Conservation (phyloP, 2,888 invertebrate genomes). For the Syrista parreyssii region DNA sequence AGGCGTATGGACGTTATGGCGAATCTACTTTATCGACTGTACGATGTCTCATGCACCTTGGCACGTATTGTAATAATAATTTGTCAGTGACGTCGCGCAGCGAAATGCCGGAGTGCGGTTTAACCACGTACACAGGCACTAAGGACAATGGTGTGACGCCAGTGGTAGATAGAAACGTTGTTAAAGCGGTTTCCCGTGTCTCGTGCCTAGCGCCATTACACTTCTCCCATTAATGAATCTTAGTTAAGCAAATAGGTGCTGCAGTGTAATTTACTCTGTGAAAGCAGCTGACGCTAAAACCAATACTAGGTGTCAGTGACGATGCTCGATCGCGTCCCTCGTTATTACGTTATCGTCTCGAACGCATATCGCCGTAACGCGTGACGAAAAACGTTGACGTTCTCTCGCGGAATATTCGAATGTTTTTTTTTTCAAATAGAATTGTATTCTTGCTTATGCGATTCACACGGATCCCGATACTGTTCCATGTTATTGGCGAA, state of each 20-base stretch:
- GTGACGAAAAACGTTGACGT: background rate
- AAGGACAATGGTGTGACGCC: background rate
- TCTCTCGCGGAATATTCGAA: background rate
- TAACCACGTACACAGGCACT: background rate
- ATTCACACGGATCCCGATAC: background rate
- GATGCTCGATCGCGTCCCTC: background rate
- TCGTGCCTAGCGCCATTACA: background rate
- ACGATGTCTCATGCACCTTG: background rate
- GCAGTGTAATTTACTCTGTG: background rate
- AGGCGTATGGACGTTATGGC: too few species aligned
- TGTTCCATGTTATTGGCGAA: background rate
- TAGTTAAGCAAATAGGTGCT: background rate
- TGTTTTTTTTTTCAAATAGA: background rate
- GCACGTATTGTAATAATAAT: background rate
- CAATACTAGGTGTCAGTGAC: background rate
- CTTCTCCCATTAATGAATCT: background rate
- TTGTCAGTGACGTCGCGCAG: background rate
- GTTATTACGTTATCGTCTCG: background rate
- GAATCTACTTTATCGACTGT: too few species aligned
- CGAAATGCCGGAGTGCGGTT: background rate
- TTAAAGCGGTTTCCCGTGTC: conserved; percentile 1
- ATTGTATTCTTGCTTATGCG: background rate
- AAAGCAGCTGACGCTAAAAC: background rate
- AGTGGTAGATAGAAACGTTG: background rate
- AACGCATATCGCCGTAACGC: background rate